Conservation (phyloP, 2,888 invertebrate genomes). For the Listrodromus nycthemerus region DNA sequence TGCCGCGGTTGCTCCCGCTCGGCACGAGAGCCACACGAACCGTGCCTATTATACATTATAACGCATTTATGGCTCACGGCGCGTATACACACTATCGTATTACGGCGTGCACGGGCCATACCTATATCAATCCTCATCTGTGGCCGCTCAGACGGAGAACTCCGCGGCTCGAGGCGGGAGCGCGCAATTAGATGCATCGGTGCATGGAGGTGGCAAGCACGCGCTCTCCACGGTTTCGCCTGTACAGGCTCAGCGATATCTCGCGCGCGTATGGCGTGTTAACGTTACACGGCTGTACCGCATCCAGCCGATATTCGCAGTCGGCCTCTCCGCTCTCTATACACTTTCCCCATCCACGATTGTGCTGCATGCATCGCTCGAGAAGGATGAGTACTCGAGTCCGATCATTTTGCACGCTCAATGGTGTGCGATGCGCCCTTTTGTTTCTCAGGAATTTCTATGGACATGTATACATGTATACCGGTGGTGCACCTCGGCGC, state of each 20-base stretch:
- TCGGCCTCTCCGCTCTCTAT: conserved; percentile 10
- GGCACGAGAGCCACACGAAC: conserved; percentile 25
- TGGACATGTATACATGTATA: background rate
- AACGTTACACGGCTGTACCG: conserved; percentile 28
- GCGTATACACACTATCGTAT: conserved; percentile 17
- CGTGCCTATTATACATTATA: conserved; percentile 31
- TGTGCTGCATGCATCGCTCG: background rate
- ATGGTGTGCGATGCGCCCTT: background rate
- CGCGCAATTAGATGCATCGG: conserved; percentile 79
- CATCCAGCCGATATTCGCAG: conserved; percentile 39
- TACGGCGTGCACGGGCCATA: conserved; percentile 1
- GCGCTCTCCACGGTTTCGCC: conserved; percentile 71
- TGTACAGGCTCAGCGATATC: conserved; percentile 26
- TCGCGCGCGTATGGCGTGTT: conserved; percentile 57
- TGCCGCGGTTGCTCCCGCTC: background rate
- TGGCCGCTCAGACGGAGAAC: conserved; percentile 52
- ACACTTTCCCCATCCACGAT: background rate
- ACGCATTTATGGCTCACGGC: conserved; percentile 28
- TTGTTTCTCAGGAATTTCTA: too few species aligned
- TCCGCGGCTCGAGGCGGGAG: conserved; percentile 70
- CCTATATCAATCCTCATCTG: conserved; percentile 54
- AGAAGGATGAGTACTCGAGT: background rate
- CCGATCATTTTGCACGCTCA: background rate
- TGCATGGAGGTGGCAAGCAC: conserved; percentile 77
- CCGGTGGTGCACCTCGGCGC: conserved; percentile 62